phyloP scores from a whole-genome alignment of 2,797 vertebrate species.

The Mormyrus proboscirostris region DNA sequence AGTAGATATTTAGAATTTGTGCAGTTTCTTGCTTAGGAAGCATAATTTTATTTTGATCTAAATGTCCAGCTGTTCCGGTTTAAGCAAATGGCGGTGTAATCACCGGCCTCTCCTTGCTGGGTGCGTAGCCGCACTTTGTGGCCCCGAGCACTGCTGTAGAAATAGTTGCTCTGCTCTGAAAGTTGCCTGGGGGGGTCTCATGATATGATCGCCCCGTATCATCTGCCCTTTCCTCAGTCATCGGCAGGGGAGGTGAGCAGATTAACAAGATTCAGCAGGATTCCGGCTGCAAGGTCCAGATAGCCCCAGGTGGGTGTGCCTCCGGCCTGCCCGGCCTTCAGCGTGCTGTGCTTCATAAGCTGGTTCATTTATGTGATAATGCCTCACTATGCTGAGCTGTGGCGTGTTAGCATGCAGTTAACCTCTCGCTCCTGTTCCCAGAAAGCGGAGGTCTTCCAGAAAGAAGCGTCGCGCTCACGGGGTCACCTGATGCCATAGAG shows the following conservation, averaged over 20 bases:
- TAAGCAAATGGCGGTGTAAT: background rate
- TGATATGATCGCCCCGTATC: background rate
- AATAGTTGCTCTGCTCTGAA: background rate
- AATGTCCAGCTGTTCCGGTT: background rate
- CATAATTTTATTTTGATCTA: background rate
- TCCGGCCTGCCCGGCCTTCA: background rate
- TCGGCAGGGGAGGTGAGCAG: conserved; percentile 86
- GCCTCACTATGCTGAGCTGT: background rate
- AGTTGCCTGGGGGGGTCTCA: background rate
- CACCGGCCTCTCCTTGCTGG: background rate
- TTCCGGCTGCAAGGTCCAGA: conserved; percentile 91
- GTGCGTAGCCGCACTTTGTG: background rate
- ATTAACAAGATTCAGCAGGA: conserved; percentile 95
- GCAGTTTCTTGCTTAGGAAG: background rate
- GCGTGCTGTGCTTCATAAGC: too few relatives aligned
- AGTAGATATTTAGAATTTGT: background rate
- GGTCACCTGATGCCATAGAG: conserved; percentile 70
- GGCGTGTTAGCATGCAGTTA: background rate
- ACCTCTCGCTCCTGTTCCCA: conserved; percentile 38
- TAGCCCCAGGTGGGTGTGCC: conserved; percentile 74
- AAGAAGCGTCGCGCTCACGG: conserved; percentile 80
- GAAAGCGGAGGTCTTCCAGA: conserved; percentile 84
- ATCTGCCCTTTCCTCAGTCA: conserved; percentile 58
- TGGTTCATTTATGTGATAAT: background rate
- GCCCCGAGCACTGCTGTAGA: background rate